Base-by-base conservation (phyloP, 2,113 vertebrate species). In the Amia ocellicauda region DNA sequence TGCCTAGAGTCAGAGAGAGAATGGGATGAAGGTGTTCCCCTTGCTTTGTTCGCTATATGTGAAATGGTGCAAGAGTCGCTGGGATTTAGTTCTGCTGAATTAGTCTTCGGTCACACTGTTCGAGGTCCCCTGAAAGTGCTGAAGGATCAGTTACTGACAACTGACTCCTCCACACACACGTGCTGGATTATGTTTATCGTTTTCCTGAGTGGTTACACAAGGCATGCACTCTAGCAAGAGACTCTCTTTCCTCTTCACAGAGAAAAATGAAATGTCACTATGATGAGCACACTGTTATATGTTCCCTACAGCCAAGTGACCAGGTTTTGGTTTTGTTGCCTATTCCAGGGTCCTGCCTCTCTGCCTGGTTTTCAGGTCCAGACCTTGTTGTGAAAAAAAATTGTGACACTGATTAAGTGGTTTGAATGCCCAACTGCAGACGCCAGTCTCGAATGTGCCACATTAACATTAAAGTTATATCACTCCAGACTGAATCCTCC, bases 101-200 rank as follows among this genome's bases (percentile, higher is more conserved):
- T 63, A 2, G 61, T 71, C 2, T 69, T 72, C 47, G 61, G 62
- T n/a, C n/a, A 72, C n/a, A 57, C 41, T 36, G 31, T 36, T 36
- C 31, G 10, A 7, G 31, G 63, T 0, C 70, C 59, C 13, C 16
- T 69, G 4, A 62, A 42, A 11, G 14, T 62, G 13, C 22, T 69
- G 3, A 49, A 23, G 16, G 63, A 36, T 5, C 5, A 36, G 11
- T 2, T 5, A 11, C 11, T 36, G 11, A 7, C 31, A 36, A 11
- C 5, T 36, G 11, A 7, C 11, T 2, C 31, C 11, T 11, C 11
- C 11, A 11, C 5, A 7, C 1, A 36, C 5, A 36, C 5, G 31
- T 36, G 11, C 11, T 36, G 4, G 58, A 63, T 9, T 69, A 69
- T 49, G 71, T 69, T 11, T 13, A 20, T 23, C 3, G 4, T 2